These are phyloP conservation scores for Drosophila peninsularis DNA, from an alignment of 2,888 invertebrate species.

Conservation along the genomic window DNA sequence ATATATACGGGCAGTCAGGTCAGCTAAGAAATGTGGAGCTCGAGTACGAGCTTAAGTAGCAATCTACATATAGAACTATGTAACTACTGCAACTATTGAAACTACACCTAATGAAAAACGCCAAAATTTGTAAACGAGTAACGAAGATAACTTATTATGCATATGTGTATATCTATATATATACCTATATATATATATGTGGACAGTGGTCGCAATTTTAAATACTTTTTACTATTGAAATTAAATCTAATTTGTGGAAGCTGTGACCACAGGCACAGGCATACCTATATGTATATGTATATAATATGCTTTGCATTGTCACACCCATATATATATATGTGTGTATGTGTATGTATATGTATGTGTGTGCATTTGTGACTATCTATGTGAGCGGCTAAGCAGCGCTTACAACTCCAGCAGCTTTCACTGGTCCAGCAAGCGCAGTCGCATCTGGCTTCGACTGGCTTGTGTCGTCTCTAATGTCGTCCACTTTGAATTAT, in stretches of 20 bases:
- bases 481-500: conserved; percentile 51
- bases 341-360: neutral
- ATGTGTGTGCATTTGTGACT: neutral
- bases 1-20: conserved; percentile 23
- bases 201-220: neutral
- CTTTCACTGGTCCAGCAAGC: conserved; percentile 28
- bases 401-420: conserved; percentile 13
- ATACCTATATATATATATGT: too few relatives aligned
- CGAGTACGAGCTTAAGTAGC: conserved; percentile 18
- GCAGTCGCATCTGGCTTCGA: neutral
- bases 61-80: conserved; percentile 23
- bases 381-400: conserved; percentile 10
- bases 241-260: neutral
- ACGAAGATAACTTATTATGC: conserved; percentile 20
- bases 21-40: conserved; percentile 22
- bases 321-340: conserved; percentile 16
- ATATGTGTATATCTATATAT: neutral
- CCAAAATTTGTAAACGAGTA: conserved; percentile 42
- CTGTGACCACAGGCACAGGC: neutral
- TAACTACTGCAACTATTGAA: conserved; percentile 31
- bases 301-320: neutral
- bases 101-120: conserved; percentile 34
- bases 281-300: conserved; percentile 4
- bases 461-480: conserved; percentile 30
- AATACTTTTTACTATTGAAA: neutral